Conservation (phyloP, 2,797 vertebrate genomes). For the Hydrolagus colliei region DNA sequence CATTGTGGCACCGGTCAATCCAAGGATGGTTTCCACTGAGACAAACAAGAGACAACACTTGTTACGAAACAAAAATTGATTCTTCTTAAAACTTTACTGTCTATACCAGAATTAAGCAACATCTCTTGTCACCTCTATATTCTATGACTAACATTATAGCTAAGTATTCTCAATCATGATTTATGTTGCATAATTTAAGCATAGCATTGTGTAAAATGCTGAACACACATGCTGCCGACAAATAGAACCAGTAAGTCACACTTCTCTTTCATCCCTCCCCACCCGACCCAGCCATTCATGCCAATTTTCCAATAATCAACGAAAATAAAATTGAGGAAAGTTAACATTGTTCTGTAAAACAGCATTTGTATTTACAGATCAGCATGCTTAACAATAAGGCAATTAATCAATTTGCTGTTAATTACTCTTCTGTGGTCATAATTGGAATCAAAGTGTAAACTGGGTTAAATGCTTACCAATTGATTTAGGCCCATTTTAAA, state of each 20-base stretch:
- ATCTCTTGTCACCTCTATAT: neutral
- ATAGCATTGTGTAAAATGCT: neutral
- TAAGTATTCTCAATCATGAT: neutral
- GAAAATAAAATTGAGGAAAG: neutral
- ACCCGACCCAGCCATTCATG: neutral
- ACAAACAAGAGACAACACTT: constrained; percentile 27
- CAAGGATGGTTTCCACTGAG: constrained; percentile 89
- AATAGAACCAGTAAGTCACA: neutral
- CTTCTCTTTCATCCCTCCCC: neutral
- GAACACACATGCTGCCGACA: neutral
- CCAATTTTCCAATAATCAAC: constrained; percentile 4
- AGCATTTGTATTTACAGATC: neutral
- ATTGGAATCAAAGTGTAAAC: neutral
- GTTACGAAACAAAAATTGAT: constrained; percentile 13
- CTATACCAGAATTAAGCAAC: too few relatives aligned
- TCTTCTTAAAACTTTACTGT: neutral
- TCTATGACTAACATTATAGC: neutral
- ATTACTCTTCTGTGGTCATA: neutral
- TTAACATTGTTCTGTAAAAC: neutral
- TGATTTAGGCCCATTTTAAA: neutral
- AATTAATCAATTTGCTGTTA: neutral
- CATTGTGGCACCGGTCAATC: constrained; percentile 93
- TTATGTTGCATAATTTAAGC: neutral
- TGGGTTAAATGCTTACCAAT: neutral
- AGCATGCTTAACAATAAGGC: neutral